A percentile compares a stretch with the other conserved stretches of the same genome.
Conservation (phyloP, 1,140 invertebrate genomes). For the Ceratoteleas bidentatus region DNA sequence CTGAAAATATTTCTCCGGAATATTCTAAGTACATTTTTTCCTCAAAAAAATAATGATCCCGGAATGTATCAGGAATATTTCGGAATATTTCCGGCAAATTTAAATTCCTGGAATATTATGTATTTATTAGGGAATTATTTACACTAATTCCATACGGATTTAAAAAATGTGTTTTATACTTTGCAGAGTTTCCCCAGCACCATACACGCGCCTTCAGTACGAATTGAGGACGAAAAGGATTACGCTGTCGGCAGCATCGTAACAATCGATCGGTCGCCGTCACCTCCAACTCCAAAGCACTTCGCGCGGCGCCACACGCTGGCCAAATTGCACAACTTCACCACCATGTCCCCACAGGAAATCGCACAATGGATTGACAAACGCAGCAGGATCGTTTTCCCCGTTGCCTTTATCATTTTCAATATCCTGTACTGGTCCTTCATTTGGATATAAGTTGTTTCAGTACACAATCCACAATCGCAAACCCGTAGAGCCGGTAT, state of each 20-base stretch:
- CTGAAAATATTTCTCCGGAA: no score
- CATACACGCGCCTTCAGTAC: slow-evolving; percentile 84
- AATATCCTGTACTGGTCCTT: slow-evolving; percentile 93
- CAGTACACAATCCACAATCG: neutral
- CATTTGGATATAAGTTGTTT: slow-evolving; percentile 83
- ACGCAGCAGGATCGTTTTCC: slow-evolving; percentile 89
- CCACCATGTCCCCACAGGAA: slow-evolving; percentile 92
- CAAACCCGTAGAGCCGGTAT: neutral
- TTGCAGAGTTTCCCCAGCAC: slow-evolving; percentile 85
- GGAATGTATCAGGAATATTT: no score
- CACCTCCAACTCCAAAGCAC: slow-evolving; percentile 72
- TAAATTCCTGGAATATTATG: no score
- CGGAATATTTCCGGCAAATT: no score
- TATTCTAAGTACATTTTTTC: no score
- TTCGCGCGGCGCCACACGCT: slow-evolving; percentile 76
- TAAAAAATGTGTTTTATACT: neutral
- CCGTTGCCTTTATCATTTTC: slow-evolving; percentile 89
- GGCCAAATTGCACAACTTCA: slow-evolving; percentile 83
- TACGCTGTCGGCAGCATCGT: slow-evolving; percentile 74
- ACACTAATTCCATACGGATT: neutral
- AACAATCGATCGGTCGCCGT: slow-evolving; percentile 75
- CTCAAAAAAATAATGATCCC: no score
- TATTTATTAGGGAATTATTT: no score
- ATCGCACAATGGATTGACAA: slow-evolving; percentile 93
- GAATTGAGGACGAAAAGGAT: slow-evolving; percentile 84